phyloP scores from a whole-genome alignment of 2,888 invertebrate species.

The Drosophila phalerata region DNA sequence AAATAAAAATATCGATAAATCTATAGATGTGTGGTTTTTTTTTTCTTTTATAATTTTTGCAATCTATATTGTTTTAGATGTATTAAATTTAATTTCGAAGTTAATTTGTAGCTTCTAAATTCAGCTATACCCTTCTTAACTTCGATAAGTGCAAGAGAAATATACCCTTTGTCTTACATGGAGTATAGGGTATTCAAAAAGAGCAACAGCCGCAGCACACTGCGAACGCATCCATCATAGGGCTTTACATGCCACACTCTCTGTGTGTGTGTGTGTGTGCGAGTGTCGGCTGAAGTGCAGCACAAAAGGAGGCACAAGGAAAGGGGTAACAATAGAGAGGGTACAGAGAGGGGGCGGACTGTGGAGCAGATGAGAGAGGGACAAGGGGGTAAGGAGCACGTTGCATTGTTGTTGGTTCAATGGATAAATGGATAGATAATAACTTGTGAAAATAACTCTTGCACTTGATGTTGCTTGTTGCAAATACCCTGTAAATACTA shows the following conservation, averaged over 20 bases:
- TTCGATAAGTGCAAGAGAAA: neutral
- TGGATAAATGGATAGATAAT: slow-evolving; percentile 79
- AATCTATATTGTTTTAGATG: no score
- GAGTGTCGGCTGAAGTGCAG: slow-evolving; percentile 20
- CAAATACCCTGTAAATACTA: slow-evolving; percentile 12
- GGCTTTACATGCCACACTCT: slow-evolving; percentile 51
- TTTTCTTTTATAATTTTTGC: no score
- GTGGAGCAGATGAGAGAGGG: neutral
- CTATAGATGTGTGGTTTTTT: no score
- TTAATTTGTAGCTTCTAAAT: neutral
- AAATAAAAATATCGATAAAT: no score
- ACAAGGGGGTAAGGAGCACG: neutral
- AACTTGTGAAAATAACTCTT: slow-evolving; percentile 80
- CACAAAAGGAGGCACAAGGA: neutral
- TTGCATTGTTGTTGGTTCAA: slow-evolving; percentile 68
- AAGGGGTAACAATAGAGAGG: neutral
- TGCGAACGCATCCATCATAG: slow-evolving; percentile 60
- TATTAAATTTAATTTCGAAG: no score
- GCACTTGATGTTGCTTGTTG: slow-evolving; percentile 67
- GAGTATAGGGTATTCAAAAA: slow-evolving; percentile 42
- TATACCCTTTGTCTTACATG: neutral
- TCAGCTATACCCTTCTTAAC: neutral
- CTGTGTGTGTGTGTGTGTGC: slow-evolving; percentile 13
- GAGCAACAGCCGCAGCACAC: slow-evolving; percentile 57
- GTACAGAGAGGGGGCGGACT: no score